A percentile compares a stretch with the other conserved stretches of the same genome.
These are phyloP conservation scores for Puma concolor DNA, from an alignment of 2,113 vertebrate genomes.

Conservation along the genomic window DNA sequence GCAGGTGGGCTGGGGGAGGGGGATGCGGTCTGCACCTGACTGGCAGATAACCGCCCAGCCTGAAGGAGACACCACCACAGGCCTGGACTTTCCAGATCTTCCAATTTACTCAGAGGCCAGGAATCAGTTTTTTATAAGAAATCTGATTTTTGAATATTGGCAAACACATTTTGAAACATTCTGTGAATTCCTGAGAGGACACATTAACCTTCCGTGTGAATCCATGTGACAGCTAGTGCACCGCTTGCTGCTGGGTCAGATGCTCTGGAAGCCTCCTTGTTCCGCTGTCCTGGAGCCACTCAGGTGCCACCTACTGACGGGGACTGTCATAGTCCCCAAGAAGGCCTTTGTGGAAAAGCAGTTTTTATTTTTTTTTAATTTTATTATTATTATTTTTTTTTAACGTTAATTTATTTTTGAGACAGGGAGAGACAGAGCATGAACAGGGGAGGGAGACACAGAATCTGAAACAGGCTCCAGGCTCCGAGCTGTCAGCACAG, in stretches of 20 bases:
- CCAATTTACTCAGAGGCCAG: neutral
- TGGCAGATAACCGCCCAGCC: neutral
- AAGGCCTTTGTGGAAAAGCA: neutral
- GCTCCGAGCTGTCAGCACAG: no score
- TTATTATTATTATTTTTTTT: no score
- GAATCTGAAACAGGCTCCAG: no score
- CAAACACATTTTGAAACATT: neutral
- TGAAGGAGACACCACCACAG: neutral
- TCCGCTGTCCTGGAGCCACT: neutral
- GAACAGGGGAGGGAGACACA: no score
- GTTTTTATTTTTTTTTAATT: no score
- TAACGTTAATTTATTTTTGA: no score
- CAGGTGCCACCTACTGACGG: neutral
- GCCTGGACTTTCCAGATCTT: neutral
- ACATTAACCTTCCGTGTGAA: neutral
- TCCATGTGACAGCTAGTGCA: neutral
- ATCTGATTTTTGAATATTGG: neutral
- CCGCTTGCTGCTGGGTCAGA: neutral
- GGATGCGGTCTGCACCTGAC: neutral
- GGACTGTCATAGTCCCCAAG: neutral
- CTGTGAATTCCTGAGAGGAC: neutral
- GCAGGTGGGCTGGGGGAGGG: neutral
- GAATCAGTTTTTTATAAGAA: neutral
- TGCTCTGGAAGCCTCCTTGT: neutral
- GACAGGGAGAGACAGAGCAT: no score